Percentiles rank a stretch among this genome's conserved stretches.
Conservation (phyloP, 2,113 vertebrate genomes). For the Phycodurus eques region DNA sequence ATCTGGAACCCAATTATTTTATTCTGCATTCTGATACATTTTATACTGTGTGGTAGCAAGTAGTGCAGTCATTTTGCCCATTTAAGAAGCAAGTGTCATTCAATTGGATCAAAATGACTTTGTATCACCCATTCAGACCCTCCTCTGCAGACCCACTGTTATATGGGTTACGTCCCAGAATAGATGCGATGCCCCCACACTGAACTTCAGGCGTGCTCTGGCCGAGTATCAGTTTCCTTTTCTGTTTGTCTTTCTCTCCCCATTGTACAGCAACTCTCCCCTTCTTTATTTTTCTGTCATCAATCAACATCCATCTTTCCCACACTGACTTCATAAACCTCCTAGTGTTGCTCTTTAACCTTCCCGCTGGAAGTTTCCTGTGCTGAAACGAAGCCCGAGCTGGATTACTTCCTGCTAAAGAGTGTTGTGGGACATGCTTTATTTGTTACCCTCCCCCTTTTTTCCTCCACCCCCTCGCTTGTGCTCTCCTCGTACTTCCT, state of each 20-base stretch:
- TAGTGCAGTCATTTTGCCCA: no score
- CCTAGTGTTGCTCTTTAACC: constrained; percentile 50
- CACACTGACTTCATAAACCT: constrained; percentile 53
- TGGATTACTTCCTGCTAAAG: constrained; percentile 85
- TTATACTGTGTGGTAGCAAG: no score
- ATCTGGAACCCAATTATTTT: no score
- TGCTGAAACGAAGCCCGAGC: constrained; percentile 80
- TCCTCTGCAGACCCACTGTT: background rate
- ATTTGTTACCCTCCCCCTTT: constrained; percentile 39
- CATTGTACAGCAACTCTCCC: background rate
- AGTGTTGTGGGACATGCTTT: constrained; percentile 81
- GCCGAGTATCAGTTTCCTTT: constrained; percentile 35
- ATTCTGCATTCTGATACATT: no score
- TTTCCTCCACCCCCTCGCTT: constrained; percentile 42
- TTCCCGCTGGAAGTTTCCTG: constrained; percentile 90
- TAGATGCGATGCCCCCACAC: constrained; percentile 6
- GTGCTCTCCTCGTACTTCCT: constrained; percentile 61
- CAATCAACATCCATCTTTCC: constrained; percentile 20
- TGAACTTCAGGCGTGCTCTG: background rate
- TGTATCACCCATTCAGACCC: background rate
- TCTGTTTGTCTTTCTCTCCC: constrained; percentile 35
- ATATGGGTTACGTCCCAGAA: background rate
- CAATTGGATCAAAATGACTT: background rate
- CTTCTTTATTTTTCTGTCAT: background rate
- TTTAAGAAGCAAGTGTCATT: no score